phyloP scores from a whole-genome alignment of 2,797 vertebrate genomes.

The Halcyon chelicuti region DNA sequence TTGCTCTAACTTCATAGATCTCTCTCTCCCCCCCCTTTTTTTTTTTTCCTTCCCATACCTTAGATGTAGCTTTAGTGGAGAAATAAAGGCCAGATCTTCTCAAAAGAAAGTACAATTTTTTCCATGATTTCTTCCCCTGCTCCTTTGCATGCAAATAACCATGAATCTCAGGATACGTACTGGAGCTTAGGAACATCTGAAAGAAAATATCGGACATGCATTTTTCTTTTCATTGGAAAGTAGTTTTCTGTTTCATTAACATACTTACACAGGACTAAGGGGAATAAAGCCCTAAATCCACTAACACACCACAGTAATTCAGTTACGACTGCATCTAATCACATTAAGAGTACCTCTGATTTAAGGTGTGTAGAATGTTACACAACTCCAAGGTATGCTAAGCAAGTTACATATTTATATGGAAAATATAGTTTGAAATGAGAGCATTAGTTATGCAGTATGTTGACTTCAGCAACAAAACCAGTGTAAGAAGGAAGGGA shows the following conservation, averaged over 20 bases:
- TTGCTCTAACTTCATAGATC: background rate
- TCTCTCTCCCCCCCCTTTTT: background rate
- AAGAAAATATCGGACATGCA: conserved; percentile 29
- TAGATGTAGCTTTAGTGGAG: conserved; percentile 96
- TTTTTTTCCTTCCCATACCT: conserved; percentile 81
- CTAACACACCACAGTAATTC: background rate
- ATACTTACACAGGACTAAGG: background rate
- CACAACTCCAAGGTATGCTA: conserved; percentile 23
- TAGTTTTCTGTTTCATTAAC: background rate
- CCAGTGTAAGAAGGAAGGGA: background rate
- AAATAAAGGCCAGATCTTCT: conserved; percentile 97
- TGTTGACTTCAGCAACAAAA: conserved; percentile 16
- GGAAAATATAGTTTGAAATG: conserved; percentile 44
- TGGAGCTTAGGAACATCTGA: conserved; percentile 94
- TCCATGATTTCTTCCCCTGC: conserved; percentile 94
- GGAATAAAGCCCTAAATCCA: background rate
- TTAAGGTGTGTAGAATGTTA: background rate
- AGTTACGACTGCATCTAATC: background rate
- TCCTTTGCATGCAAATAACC: conserved; percentile 94
- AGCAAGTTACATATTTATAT: conserved; percentile 17
- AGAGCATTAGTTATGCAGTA: conserved; percentile 42
- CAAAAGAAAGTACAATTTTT: conserved; percentile 93
- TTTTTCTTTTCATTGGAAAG: conserved; percentile 11
- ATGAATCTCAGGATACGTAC: conserved; percentile 94
- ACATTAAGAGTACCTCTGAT: background rate